Percentiles rank a stretch among this genome's conserved stretches.
phyloP scores from a whole-genome alignment of 2,888 invertebrate genomes.

The Dryomyza anilis region DNA sequence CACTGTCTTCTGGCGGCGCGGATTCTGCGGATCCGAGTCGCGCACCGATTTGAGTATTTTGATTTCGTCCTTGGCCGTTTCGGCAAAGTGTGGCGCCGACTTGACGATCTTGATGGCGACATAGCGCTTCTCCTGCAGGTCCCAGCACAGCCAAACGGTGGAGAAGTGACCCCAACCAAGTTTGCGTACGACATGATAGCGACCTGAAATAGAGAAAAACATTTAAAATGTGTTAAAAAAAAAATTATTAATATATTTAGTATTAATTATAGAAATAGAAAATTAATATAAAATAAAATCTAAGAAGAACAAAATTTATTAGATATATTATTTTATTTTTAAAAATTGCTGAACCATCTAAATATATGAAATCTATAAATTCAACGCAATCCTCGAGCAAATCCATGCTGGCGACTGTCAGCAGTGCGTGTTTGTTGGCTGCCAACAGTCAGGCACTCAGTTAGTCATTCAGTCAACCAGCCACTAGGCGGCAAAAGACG shows the following conservation, averaged over 20 bases:
- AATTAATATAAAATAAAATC: too few species aligned
- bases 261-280: too few species aligned
- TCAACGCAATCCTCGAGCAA: slow-evolving; percentile 45
- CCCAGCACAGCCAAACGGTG: slow-evolving; percentile 99
- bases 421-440: too few species aligned
- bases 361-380: slow-evolving; percentile 47
- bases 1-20: slow-evolving; percentile 94
- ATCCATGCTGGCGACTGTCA: too few species aligned
- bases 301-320: not conserved
- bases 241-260: not conserved
- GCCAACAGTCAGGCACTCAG: too few species aligned
- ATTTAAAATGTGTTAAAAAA: not conserved
- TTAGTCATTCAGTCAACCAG: too few species aligned
- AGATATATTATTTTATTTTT: not conserved
- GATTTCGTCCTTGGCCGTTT: slow-evolving; percentile 98
- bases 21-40: slow-evolving; percentile 89
- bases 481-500: not conserved
- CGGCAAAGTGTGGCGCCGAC: slow-evolving; percentile 98
- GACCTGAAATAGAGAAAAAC: slow-evolving; percentile 43
- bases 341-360: slow-evolving; percentile 20
- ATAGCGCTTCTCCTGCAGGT: slow-evolving; percentile 90
- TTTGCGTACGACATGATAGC: slow-evolving; percentile 71
- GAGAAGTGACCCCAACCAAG: slow-evolving; percentile 95
- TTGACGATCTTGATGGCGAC: slow-evolving; percentile 99
- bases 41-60: slow-evolving; percentile 95